phyloP scores from a whole-genome alignment of 1,140 invertebrate genomes.

The Drosophila nigromelanica region DNA sequence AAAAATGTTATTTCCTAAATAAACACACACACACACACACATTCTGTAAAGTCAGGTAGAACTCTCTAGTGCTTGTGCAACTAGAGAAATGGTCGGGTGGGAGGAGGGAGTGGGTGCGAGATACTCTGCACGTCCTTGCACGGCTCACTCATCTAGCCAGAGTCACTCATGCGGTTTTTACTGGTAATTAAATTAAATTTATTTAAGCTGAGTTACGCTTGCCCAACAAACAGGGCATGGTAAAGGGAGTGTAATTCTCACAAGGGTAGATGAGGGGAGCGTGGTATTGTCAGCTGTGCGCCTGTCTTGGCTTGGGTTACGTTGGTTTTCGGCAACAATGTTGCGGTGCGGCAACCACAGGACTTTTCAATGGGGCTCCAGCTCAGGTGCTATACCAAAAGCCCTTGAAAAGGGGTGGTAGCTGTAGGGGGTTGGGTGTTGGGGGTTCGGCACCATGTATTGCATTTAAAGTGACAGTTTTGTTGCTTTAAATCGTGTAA shows the following conservation, averaged over 20 bases:
- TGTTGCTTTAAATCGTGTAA: conserved; percentile 75
- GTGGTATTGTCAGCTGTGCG: conserved; percentile 23
- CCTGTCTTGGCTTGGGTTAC: conserved; percentile 64
- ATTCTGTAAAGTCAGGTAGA: conserved; percentile 33
- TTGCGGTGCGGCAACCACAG: conserved; percentile 76
- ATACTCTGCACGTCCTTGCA: conserved; percentile 60
- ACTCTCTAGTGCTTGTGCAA: conserved; percentile 6
- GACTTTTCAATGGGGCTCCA: conserved; percentile 48
- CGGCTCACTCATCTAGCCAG: conserved; percentile 64
- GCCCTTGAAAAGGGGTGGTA: neutral
- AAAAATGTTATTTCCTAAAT: conserved; percentile 82
- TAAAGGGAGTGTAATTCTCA: neutral
- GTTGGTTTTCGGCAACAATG: conserved; percentile 79
- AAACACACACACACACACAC: conserved; percentile 54
- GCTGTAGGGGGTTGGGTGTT: neutral
- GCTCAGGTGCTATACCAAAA: conserved; percentile 62
- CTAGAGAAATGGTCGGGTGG: conserved; percentile 6
- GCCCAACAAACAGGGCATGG: neutral
- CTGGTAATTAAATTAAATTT: conserved; percentile 83
- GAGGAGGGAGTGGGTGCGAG: conserved; percentile 10
- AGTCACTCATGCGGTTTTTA: conserved; percentile 82
- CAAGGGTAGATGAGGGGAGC: neutral
- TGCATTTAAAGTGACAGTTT: conserved; percentile 79
- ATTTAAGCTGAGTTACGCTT: conserved; percentile 78
- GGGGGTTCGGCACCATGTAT: conserved; percentile 25